Base-by-base conservation (phyloP, 2,797 vertebrate species). In the Halcyon smyrnensis region DNA sequence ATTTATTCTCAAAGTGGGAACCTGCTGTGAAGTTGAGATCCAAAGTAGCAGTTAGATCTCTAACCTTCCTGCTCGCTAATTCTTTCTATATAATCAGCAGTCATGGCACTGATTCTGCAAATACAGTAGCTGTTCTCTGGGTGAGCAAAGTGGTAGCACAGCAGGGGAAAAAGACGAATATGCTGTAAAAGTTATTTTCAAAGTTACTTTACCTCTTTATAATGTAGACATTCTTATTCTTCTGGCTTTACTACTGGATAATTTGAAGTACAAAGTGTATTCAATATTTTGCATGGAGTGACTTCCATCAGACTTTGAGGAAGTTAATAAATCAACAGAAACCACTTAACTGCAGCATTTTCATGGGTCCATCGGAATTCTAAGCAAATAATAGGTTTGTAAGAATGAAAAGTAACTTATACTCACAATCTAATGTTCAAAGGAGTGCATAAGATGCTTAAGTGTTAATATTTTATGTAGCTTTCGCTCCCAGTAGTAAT, bases 381-480 rank as follows among this genome's bases (percentile, higher is more conserved):
- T 97, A 97, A 98, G 96, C 94, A 98, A 98, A 98, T 97, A 98
- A 48, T 86, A 78, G 93, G 90, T 97, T 96, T 95, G 50, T 60
- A 97, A 98, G 97, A 98, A 98, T 96, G 86, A 98, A 96, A 98
- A 97, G 95, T 97, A 90, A 82, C 90, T 95, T 97, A 97, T 94
- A 96, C 94, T 97, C 93, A 78, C 91, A 98, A 97, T 94, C 97
- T 96, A 95, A 95, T 3, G 39, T 97, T 98, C 97, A 98, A 98
- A 98, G 97, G 89, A 92, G 95, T 96, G 97, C 96, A 97, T 97
- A 97, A 98, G 97, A 98, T 98, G 96, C 96, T 97, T 97, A 97
- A 97, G 95, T 97, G 96, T 97, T 97, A 98, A 97, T 97, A 97
- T 97, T 98, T 98, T 98, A 95, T 97, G 95, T 96, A 97, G 97